Evolutionary conservation across 2,113 vertebrate species (phyloP).

Genomic region (Crotalus tigris): DNA sequence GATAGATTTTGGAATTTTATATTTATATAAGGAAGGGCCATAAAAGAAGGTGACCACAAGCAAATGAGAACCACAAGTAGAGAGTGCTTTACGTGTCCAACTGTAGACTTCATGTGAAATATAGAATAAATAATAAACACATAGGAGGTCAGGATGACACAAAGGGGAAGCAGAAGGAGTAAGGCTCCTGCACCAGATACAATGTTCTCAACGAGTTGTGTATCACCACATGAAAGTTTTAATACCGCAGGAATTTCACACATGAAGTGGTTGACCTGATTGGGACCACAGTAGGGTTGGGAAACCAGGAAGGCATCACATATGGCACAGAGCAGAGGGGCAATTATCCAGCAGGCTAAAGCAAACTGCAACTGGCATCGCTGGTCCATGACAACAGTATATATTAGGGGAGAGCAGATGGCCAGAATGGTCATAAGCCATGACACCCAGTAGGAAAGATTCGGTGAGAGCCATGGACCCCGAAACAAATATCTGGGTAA

Average conservation of each 20-base stretch:
- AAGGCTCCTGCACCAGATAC: conserved; percentile 11
- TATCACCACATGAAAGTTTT: conserved; percentile 52
- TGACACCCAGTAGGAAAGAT: not conserved
- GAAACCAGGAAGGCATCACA: conserved; percentile 23
- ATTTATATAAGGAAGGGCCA: not conserved
- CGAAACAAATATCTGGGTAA: conserved; percentile 36
- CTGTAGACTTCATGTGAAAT: conserved; percentile 11
- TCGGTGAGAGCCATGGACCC: conserved; percentile 17
- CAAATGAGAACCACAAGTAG: conserved; percentile 53
- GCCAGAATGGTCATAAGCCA: conserved; percentile 28
- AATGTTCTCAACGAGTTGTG: not conserved
- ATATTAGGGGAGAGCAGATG: conserved; percentile 45
- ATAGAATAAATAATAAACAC: not conserved
- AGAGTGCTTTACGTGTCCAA: conserved; percentile 50
- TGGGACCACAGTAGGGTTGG: conserved; percentile 48
- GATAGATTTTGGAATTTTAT: not conserved
- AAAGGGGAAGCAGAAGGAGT: conserved; percentile 29
- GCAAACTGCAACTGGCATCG: conserved; percentile 3
- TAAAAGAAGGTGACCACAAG: conserved; percentile 41
- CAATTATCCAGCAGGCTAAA: not conserved
- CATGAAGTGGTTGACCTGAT: conserved; percentile 55
- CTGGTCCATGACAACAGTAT: conserved; percentile 34
- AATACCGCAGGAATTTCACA: conserved; percentile 53
- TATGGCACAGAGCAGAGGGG: conserved; percentile 25
- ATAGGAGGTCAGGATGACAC: conserved; percentile 39